Percentiles rank a stretch among this genome's conserved stretches.
These are phyloP conservation scores for Macaca nemestrina DNA, from an alignment of 2,113 vertebrate species.

Conservation along the genomic window DNA sequence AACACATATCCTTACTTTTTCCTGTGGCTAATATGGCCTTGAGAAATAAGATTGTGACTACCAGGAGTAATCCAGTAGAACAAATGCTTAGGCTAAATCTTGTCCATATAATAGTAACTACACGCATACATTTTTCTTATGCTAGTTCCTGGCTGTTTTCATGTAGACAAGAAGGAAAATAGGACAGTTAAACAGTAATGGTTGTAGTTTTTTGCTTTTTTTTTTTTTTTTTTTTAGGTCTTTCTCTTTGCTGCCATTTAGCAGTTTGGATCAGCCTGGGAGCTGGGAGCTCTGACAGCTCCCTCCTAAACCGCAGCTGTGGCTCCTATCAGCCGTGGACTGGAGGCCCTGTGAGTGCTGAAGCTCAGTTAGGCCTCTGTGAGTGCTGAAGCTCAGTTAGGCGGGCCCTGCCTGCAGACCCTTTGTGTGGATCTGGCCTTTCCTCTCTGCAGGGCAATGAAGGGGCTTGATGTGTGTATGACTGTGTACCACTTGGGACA, in stretches of 20 bases:
- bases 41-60: background rate
- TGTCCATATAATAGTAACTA: background rate
- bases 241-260: background rate
- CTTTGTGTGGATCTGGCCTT: background rate
- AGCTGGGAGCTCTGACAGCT: background rate
- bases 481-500: background rate
- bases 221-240: background rate
- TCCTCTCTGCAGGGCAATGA: background rate
- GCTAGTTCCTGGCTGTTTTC: background rate
- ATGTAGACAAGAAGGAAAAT: background rate
- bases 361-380: too few relatives aligned
- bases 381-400: background rate
- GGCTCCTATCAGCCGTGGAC: background rate
- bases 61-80: background rate
- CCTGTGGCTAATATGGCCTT: background rate
- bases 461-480: background rate
- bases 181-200: background rate
- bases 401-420: background rate
- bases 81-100: background rate
- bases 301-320: rapidly evolving
- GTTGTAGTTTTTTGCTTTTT: background rate
- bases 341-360: rapidly evolving
- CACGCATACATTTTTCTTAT: background rate
- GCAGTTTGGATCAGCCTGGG: background rate
- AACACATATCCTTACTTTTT: background rate